These are phyloP conservation scores for Romanogobio albipinnatus DNA, from an alignment of 2,113 vertebrate genomes.

Conservation along the genomic window DNA sequence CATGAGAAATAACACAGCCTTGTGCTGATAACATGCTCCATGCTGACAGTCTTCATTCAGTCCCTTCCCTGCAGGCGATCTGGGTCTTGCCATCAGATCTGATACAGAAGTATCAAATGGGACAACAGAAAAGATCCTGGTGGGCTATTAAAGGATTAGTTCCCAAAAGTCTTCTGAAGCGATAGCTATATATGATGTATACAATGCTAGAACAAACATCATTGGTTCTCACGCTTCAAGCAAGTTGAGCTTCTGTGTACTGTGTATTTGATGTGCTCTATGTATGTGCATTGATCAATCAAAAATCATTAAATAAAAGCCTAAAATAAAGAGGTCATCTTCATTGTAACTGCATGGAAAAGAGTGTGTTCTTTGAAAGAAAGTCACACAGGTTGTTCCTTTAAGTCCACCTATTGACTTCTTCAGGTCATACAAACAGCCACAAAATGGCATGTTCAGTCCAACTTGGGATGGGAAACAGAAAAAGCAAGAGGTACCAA, in stretches of 20 bases:
- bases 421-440: background rate
- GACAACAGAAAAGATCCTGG: conserved; percentile 33
- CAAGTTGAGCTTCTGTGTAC: too few relatives aligned
- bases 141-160: background rate
- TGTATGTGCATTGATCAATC: background rate
- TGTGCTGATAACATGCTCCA: conserved; percentile 31
- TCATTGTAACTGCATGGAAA: background rate
- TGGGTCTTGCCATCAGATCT: conserved; percentile 4
- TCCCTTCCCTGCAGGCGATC: conserved; percentile 30
- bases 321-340: background rate
- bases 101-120: background rate
- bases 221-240: background rate
- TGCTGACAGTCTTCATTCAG: conserved; percentile 21
- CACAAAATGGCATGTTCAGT: background rate
- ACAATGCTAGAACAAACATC: background rate
- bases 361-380: background rate
- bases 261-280: background rate
- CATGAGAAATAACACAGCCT: conserved; percentile 38
- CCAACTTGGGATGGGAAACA: background rate
- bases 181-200: background rate
- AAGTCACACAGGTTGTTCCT: background rate
- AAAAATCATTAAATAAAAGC: background rate
- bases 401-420: background rate
- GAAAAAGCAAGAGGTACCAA: background rate
- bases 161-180: background rate